These are phyloP conservation scores for Phenacoccus solenopsis DNA, from an alignment of 1,140 invertebrate genomes.

Conservation along the genomic window DNA sequence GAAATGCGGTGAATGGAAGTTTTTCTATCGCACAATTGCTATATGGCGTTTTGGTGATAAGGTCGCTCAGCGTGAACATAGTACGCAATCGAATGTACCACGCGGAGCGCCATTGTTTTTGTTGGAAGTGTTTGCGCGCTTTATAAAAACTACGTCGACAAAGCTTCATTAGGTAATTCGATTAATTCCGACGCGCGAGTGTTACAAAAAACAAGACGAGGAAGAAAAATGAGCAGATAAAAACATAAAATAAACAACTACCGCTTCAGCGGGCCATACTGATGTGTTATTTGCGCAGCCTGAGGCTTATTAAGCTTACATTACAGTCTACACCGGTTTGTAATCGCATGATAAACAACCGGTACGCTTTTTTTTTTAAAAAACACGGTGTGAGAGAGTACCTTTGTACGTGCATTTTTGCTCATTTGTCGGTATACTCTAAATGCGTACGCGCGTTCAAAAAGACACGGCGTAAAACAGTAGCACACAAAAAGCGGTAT, in stretches of 20 bases:
- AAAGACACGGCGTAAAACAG: not conserved
- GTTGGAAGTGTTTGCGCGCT: not conserved
- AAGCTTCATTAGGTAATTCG: not conserved
- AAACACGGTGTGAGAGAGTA: not conserved
- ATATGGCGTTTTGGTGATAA: too few relatives aligned
- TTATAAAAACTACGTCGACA: not conserved
- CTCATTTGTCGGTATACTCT: not conserved
- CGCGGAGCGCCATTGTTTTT: not conserved
- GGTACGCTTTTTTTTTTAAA: not conserved
- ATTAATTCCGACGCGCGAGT: not conserved
- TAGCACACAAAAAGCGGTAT: not conserved
- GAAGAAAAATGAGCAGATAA: not conserved
- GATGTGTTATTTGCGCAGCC: not conserved
- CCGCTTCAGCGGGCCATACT: not conserved
- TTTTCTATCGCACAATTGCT: too few relatives aligned
- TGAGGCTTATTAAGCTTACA: not conserved
- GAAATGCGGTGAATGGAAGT: too few relatives aligned
- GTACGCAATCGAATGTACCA: too few relatives aligned
- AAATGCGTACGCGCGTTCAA: not conserved
- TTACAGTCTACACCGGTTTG: not conserved
- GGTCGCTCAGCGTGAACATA: too few relatives aligned
- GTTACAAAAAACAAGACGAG: too few relatives aligned
- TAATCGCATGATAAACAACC: not conserved
- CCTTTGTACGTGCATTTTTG: not conserved
- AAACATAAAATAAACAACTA: not conserved